Percentiles rank a stretch among this genome's conserved stretches.
Evolutionary conservation across 2,888 invertebrate species (phyloP).

Genomic region (Coenonympha arcania): DNA sequence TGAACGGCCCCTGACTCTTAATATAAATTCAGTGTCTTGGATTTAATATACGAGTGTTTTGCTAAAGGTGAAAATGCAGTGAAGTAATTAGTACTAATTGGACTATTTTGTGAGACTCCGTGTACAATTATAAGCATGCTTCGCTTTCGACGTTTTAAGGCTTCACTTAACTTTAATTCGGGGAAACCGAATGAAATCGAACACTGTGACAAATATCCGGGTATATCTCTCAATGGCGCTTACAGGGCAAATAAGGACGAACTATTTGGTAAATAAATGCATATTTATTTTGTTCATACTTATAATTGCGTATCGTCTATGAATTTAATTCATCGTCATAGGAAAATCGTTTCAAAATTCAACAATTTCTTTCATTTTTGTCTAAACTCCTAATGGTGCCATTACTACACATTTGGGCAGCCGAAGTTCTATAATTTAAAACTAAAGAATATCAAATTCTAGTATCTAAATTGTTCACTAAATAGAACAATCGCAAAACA

Average conservation of each 20-base stretch:
- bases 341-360: no score
- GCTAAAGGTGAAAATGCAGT: constrained; percentile 33
- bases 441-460: not conserved
- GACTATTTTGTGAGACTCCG: constrained; percentile 32
- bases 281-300: constrained; percentile 24
- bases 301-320: no score
- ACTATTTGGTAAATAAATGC: constrained; percentile 43
- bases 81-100: constrained; percentile 34
- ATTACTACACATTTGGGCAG: no score
- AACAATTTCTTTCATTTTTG: no score
- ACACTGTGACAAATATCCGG: constrained; percentile 34
- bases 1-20: not conserved
- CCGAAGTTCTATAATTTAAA: no score
- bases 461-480: not conserved
- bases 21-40: not conserved
- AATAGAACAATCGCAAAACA: not conserved
- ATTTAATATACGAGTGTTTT: not conserved
- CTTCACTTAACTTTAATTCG: constrained; percentile 45
- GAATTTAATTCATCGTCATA: no score
- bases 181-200: constrained; percentile 33
- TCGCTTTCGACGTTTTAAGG: constrained; percentile 51
- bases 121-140: constrained; percentile 41
- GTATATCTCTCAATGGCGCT: constrained; percentile 45
- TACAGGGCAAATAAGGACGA: constrained; percentile 54
- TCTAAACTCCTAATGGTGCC: no score